phyloP scores from a whole-genome alignment of 1,140 invertebrate species.

The Eubasilissa regina region DNA sequence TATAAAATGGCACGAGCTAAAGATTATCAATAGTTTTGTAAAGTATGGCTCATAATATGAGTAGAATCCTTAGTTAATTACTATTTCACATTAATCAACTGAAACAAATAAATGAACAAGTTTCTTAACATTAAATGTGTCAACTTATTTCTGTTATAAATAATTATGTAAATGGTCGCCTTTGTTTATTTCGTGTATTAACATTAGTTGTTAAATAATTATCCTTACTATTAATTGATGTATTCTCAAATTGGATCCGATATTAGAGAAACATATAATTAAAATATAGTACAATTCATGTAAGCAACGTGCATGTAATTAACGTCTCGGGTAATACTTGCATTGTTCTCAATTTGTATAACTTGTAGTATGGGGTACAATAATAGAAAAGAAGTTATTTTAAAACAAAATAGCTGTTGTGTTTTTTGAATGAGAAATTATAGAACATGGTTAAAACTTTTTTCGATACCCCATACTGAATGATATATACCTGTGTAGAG shows the following conservation, averaged over 20 bases:
- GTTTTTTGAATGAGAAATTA: slow-evolving; percentile 7
- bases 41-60: no score
- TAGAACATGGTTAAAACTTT: not conserved
- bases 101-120: not conserved
- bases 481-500: not conserved
- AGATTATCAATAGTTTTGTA: not conserved
- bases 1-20: not conserved
- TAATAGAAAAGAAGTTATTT: not conserved
- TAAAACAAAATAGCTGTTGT: not conserved
- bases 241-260: slow-evolving; percentile 61
- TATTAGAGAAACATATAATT: slow-evolving; percentile 59
- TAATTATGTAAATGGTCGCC: slow-evolving; percentile 51
- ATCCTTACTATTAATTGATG: slow-evolving; percentile 59
- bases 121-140: slow-evolving; percentile 7
- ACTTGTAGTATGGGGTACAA: not conserved
- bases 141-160: slow-evolving; percentile 33
- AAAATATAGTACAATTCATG: slow-evolving; percentile 60
- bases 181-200: slow-evolving; percentile 58
- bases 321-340: slow-evolving; percentile 57
- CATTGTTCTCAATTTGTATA: slow-evolving; percentile 33
- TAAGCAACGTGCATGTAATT: slow-evolving; percentile 50
- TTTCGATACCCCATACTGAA: slow-evolving; percentile 24
- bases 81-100: no score
- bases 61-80: not conserved
- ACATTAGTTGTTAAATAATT: slow-evolving; percentile 59